Base-by-base conservation (phyloP, 2,888 invertebrate genomes). In the Drosophila buzzatii region DNA sequence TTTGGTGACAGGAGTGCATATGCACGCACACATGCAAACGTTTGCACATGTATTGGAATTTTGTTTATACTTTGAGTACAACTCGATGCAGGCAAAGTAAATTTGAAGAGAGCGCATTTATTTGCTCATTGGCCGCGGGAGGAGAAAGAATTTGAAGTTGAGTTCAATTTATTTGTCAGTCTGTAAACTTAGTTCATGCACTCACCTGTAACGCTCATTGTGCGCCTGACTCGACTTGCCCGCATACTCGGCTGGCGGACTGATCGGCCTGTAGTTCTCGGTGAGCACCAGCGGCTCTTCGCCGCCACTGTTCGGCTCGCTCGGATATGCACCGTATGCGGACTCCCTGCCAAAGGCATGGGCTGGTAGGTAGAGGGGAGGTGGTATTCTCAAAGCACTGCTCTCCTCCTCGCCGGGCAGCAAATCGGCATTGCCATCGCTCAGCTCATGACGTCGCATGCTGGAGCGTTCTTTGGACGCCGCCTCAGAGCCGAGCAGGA, bases 191-290 rank as follows among this genome's bases (percentile, higher is more conserved):
- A 18, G 4, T n/a, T 2, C 20, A 14, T 23, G 2, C 2, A 51
- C 79, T 80, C 51, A 92, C 93, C 92, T 91, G 64, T 91, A 90
- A 56, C 91, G 89, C 64, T 92, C 91, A 55, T 92, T 92, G 72
- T 90, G 90, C 31, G 82, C 81, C 61, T 91, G 91, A 47, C 85
- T 88, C 44, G 91, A 89, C 44, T 92, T 90, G 66, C 92, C 92
- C 9, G 96, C 96, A 89, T 96, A 96, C 91, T 96, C 95, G 1
- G 96, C 96, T 1, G 96, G 96, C 9, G 96, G 96, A 86, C 96
- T 96, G 82, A 96, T 95, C 56, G 96, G 93, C 12, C 94, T 93
- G 76, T 94, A 93, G 74, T 94, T 94, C 73, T 94, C 95, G 0
- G 93, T 93, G 18, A 94, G 85, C 45, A 93, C 92, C 41, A 93